Percentiles rank a stretch among this genome's conserved stretches.
Conservation (phyloP, 2,888 invertebrate species). For the Sthenelais limicola region DNA sequence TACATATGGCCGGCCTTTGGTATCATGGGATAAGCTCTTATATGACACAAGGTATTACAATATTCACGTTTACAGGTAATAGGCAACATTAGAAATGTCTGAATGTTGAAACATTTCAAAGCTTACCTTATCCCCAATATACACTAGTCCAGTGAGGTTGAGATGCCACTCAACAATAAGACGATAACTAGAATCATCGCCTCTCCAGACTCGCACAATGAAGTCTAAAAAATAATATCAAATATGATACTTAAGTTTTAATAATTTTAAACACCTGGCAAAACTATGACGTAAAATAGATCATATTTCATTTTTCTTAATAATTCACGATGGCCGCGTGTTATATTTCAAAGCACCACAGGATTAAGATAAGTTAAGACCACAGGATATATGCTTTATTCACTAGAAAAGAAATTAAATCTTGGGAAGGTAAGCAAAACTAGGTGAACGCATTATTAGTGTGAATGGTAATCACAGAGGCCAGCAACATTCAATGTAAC, state of each 20-base stretch:
- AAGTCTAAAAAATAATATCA: slow-evolving; percentile 16
- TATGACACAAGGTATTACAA: too few relatives aligned
- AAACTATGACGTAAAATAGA: not conserved
- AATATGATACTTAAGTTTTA: not conserved
- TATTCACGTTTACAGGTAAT: too few relatives aligned
- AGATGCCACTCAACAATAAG: slow-evolving; percentile 80
- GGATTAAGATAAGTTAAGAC: not conserved
- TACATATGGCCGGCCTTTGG: too few relatives aligned
- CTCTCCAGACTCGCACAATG: slow-evolving; percentile 43
- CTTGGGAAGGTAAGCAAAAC: too few relatives aligned
- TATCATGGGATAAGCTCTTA: too few relatives aligned
- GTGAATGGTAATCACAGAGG: too few relatives aligned
- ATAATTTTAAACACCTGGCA: not conserved
- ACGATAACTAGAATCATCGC: not conserved
- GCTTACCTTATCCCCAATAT: slow-evolving; percentile 72
- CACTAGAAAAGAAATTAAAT: too few relatives aligned
- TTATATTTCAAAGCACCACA: not conserved
- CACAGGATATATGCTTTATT: too few relatives aligned
- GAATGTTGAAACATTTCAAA: not conserved
- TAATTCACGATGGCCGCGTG: not conserved
- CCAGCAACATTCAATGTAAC: too few relatives aligned
- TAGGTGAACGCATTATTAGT: too few relatives aligned
- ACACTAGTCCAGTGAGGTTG: slow-evolving; percentile 86
- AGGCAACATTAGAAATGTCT: too few relatives aligned
- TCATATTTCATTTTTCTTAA: not conserved